Percentiles rank a stretch among this genome's conserved stretches.
Evolutionary conservation across 2,113 vertebrate genomes (phyloP).

Genomic region (Penelope pileata): DNA sequence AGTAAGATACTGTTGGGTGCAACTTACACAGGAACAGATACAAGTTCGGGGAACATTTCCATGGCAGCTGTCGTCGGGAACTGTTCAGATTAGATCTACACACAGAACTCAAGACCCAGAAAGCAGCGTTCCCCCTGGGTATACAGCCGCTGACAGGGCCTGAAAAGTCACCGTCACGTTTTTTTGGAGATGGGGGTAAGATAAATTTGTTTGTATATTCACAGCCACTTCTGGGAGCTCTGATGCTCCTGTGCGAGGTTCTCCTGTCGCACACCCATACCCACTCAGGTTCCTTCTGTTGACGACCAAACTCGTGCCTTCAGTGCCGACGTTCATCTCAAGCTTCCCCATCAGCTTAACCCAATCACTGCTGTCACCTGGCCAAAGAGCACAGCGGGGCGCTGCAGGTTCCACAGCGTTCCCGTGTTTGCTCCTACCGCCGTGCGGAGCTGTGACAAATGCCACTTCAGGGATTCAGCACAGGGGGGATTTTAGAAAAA

Average conservation of each 20-base stretch:
- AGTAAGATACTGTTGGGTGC: background rate
- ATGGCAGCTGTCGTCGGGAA: background rate
- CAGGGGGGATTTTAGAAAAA: constrained; percentile 28
- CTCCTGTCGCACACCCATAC: background rate
- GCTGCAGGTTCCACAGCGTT: background rate
- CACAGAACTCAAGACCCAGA: background rate
- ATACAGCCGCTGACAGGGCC: background rate
- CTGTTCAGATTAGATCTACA: background rate
- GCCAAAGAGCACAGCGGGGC: background rate
- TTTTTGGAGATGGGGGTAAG: background rate
- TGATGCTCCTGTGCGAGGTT: background rate
- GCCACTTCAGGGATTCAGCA: background rate
- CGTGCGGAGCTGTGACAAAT: background rate
- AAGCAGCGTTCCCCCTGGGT: background rate
- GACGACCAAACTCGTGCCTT: background rate
- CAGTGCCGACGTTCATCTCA: background rate
- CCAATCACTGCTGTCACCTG: background rate
- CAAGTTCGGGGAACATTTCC: background rate
- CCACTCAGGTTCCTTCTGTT: background rate
- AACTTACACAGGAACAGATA: background rate
- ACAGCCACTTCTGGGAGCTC: background rate
- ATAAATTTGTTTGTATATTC: background rate
- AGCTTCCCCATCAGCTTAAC: background rate
- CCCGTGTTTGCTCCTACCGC: background rate
- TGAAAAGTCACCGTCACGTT: background rate